Conservation (phyloP, 2,888 invertebrate genomes). For the Masnerella sp. region DNA sequence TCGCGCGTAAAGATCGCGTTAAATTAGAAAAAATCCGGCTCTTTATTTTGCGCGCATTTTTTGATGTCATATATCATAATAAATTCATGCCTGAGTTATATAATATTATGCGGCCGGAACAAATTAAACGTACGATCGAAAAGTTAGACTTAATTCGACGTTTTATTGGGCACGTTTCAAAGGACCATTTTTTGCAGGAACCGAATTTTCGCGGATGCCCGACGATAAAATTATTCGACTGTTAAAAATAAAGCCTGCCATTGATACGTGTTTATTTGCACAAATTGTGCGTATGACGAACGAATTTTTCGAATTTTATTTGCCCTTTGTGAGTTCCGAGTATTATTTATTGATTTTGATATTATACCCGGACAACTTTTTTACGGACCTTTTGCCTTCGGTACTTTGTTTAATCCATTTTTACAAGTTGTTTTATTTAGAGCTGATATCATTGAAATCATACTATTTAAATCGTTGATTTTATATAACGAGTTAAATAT, state of each 20-base stretch:
- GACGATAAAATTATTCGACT: conserved; percentile 6
- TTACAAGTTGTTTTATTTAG: no score
- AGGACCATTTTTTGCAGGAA: conserved; percentile 2
- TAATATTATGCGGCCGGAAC: conserved; percentile 18
- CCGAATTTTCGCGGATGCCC: not conserved
- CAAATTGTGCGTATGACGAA: conserved; percentile 1
- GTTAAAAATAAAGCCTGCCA: not conserved
- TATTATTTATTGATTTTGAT: not conserved
- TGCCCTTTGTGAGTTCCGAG: not conserved
- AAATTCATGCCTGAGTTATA: conserved; percentile 33
- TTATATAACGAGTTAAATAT: no score
- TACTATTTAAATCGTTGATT: no score
- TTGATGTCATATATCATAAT: conserved; percentile 31
- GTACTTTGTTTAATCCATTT: no score
- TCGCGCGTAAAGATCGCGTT: conserved; percentile 13
- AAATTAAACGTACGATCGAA: conserved; percentile 17
- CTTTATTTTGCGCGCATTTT: conserved; percentile 9
- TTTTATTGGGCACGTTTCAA: conserved; percentile 23
- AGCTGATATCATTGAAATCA: no score
- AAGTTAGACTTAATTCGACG: conserved; percentile 10
- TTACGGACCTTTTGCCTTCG: no score
- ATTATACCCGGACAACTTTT: not conserved
- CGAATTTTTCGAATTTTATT: not conserved
- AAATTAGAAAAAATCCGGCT: conserved; percentile 12
- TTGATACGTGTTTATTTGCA: conserved; percentile 1